These are phyloP conservation scores for Drosophila repleta DNA, from an alignment of 1,140 invertebrate genomes.

Conservation along the genomic window DNA sequence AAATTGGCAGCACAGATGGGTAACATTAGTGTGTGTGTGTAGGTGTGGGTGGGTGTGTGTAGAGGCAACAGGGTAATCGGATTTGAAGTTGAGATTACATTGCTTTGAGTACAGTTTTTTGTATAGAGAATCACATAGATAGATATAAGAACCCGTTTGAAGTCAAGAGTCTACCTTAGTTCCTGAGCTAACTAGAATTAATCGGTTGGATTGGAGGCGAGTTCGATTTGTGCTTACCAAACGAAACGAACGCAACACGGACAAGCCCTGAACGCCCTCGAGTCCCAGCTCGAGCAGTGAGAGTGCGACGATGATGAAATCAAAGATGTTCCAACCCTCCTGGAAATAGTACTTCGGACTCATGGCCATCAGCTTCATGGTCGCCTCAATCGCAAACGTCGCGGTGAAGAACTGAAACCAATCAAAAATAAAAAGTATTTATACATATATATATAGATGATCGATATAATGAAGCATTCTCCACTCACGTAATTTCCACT, in stretches of 20 bases:
- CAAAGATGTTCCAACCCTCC: constrained; percentile 99
- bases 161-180: constrained; percentile 24
- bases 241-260: constrained; percentile 98
- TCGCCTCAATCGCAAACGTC: constrained; percentile 98
- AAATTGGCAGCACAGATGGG: constrained; percentile 78
- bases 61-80: constrained; percentile 3
- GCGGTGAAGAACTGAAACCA: constrained; percentile 96
- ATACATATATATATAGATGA: too few species aligned
- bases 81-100: constrained; percentile 22
- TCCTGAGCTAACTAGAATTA: constrained; percentile 29
- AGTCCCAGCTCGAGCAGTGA: constrained; percentile 96
- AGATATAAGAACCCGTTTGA: too few species aligned
- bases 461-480: neutral
- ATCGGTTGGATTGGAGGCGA: neutral
- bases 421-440: too few species aligned
- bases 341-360: constrained; percentile 99
- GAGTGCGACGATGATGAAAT: constrained; percentile 98
- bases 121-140: neutral
- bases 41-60: constrained; percentile 16
- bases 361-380: constrained; percentile 97
- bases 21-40: constrained; percentile 28
- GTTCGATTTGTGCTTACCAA: constrained; percentile 91
- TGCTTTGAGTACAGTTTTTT: constrained; percentile 15
- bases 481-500: constrained; percentile 96
- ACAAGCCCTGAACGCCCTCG: constrained; percentile 96